Evolutionary conservation across 1,140 invertebrate species (phyloP).

Genomic region (Caenorhabditis briggsae): DNA sequence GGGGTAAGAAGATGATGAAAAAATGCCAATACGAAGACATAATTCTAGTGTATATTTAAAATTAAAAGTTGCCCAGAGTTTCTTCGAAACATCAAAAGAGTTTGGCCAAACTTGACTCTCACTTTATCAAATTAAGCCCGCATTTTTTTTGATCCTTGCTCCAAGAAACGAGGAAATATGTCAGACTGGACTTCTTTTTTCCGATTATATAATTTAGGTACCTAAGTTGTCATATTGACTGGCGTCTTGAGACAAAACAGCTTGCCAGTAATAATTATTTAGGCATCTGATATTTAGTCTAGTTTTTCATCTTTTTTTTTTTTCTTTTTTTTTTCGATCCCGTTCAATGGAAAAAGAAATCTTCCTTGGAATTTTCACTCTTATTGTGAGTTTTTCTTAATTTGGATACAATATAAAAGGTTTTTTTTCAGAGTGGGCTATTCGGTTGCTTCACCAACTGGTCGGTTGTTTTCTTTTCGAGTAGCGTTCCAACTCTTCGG

Average conservation of each 20-base stretch:
- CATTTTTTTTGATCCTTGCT: not conserved
- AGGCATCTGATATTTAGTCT: not conserved
- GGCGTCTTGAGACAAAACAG: not conserved
- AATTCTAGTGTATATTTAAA: too few relatives aligned
- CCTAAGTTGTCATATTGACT: not conserved
- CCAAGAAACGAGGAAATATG: conserved; percentile 3
- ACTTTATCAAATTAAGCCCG: not conserved
- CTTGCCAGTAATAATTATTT: not conserved
- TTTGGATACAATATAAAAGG: not conserved
- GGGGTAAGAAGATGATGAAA: too few relatives aligned
- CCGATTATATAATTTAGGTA: conserved; percentile 1
- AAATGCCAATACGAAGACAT: too few relatives aligned
- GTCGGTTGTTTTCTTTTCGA: conserved; percentile 7
- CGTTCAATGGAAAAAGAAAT: not conserved
- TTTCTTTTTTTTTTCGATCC: not conserved
- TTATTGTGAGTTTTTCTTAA: not conserved
- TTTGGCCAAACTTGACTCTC: not conserved
- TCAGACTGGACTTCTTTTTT: conserved; percentile 17
- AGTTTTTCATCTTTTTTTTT: not conserved
- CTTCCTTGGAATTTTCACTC: not conserved
- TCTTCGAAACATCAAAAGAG: too few relatives aligned
- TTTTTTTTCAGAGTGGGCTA: not conserved
- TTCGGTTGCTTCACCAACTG: conserved; percentile 24
- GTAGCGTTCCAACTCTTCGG: not conserved
- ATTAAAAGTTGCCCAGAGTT: too few relatives aligned